A percentile compares a stretch with the other conserved stretches of the same genome.
Evolutionary conservation across 2,797 vertebrate genomes (phyloP).

Genomic region (Enteromius viviparus): DNA sequence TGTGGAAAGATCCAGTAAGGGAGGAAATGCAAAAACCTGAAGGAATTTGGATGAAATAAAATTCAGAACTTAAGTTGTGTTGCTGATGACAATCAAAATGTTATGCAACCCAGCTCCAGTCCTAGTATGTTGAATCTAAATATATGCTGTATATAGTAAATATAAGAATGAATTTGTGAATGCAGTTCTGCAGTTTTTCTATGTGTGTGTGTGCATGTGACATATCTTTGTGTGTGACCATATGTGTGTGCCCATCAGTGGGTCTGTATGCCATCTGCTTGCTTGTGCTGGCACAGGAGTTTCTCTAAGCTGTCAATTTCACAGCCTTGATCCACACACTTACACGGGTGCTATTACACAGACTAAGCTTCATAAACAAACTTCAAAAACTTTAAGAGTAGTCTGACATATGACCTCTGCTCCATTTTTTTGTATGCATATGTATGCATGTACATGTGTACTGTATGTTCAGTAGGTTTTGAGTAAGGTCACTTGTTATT

Average conservation of each 20-base stretch:
- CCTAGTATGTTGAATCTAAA: neutral
- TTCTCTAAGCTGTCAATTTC: slow-evolving; percentile 71
- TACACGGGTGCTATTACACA: slow-evolving; percentile 25
- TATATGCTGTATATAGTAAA: neutral
- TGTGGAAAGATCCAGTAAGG: slow-evolving; percentile 10
- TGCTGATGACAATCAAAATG: neutral
- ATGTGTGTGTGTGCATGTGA: neutral
- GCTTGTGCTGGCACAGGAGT: slow-evolving; percentile 76
- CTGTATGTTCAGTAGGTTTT: slow-evolving; percentile 10
- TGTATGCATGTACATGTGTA: too few relatives aligned
- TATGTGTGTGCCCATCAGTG: slow-evolving; percentile 79
- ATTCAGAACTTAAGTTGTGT: slow-evolving; percentile 4
- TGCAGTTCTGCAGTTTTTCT: slow-evolving; percentile 14
- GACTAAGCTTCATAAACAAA: slow-evolving; percentile 19
- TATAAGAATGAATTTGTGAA: slow-evolving; percentile 7
- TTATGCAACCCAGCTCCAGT: neutral
- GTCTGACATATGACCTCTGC: neutral
- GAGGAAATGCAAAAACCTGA: neutral
- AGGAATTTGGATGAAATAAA: neutral
- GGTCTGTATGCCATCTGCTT: slow-evolving; percentile 79
- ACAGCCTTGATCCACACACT: slow-evolving; percentile 47
- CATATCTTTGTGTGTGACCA: slow-evolving; percentile 61
- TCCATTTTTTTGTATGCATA: slow-evolving; percentile 10
- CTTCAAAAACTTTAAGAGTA: slow-evolving; percentile 5
- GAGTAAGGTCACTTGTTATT: neutral